Conservation (phyloP, 2,797 vertebrate species). For the Enteromius radiatus region DNA sequence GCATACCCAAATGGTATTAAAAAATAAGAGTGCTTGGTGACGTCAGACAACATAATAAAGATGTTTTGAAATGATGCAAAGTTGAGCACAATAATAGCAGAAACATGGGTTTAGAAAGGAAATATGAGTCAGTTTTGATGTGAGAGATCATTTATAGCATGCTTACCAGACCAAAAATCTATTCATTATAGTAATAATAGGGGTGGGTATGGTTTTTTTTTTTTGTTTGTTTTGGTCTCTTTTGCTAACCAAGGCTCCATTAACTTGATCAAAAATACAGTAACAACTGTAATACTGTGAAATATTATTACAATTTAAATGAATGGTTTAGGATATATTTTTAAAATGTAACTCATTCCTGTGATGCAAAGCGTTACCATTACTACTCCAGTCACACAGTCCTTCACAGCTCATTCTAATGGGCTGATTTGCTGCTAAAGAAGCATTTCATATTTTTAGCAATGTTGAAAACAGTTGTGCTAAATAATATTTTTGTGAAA, state of each 20-base stretch:
- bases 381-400: neutral
- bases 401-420: neutral
- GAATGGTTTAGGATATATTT: neutral
- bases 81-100: neutral
- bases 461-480: neutral
- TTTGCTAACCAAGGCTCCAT: neutral
- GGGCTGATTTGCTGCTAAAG: neutral
- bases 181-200: neutral
- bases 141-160: neutral
- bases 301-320: neutral
- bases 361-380: slow-evolving; percentile 27
- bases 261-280: neutral
- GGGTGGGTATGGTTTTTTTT: neutral
- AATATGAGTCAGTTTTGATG: neutral
- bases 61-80: neutral
- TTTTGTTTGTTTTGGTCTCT: neutral
- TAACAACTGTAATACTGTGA: neutral
- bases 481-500: neutral
- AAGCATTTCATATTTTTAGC: neutral
- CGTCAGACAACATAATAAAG: slow-evolving; percentile 2
- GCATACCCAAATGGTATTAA: neutral
- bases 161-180: neutral
- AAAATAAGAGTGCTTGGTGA: neutral
- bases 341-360: neutral
- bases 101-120: neutral